Percentiles rank a stretch among this genome's conserved stretches.
Conservation (phyloP, 2,888 invertebrate genomes). For the Torymus aiolomorphi region DNA sequence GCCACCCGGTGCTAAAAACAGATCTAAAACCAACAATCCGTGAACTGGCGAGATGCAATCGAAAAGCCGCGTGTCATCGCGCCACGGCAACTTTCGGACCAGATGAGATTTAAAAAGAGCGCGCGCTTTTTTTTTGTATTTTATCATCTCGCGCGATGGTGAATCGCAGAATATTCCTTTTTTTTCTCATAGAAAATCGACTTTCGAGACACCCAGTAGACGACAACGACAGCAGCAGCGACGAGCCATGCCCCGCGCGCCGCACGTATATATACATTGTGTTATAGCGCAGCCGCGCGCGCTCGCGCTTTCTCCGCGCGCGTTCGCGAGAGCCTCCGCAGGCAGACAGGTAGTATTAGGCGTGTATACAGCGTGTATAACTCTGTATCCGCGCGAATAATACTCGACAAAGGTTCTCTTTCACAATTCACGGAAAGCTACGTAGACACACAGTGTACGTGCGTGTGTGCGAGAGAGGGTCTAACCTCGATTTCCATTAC, state of each 20-base stretch:
- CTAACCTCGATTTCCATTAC: too few relatives aligned
- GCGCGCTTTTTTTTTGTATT: too few relatives aligned
- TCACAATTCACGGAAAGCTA: too few relatives aligned
- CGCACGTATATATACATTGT: slow-evolving; percentile 6
- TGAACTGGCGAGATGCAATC: too few relatives aligned
- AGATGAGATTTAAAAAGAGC: too few relatives aligned
- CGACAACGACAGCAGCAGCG: neutral
- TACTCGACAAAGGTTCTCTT: too few relatives aligned
- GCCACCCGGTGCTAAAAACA: neutral
- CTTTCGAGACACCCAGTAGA: slow-evolving; percentile 49
- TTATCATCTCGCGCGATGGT: too few relatives aligned
- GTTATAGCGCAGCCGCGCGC: neutral
- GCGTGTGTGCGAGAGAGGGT: too few relatives aligned
- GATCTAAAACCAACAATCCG: too few relatives aligned
- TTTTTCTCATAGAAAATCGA: slow-evolving; percentile 34
- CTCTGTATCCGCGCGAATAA: too few relatives aligned
- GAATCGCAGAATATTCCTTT: neutral
- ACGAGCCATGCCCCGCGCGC: neutral
- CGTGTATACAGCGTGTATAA: neutral
- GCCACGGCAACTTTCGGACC: too few relatives aligned
- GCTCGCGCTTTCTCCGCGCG: slow-evolving; percentile 43
- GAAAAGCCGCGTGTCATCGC: neutral
- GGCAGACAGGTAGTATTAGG: slow-evolving; percentile 9
- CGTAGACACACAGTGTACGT: too few relatives aligned
- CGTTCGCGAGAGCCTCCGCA: slow-evolving; percentile 1